A percentile compares a stretch with the other conserved stretches of the same genome.
Conservation (phyloP, 1,140 invertebrate species). For the Drosophila arizonae region DNA sequence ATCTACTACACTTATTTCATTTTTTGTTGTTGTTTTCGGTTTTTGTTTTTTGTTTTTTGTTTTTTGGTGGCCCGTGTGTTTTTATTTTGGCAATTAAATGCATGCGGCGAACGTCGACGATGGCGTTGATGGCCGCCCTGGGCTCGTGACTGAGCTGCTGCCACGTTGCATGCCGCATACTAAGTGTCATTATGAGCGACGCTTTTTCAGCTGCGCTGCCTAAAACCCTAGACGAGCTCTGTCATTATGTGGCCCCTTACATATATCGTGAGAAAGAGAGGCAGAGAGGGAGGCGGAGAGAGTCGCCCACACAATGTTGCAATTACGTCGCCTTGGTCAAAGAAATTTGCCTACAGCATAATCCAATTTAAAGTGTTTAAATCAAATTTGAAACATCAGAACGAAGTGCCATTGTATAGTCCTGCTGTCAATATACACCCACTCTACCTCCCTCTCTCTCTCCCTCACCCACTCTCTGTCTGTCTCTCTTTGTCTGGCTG, state of each 20-base stretch:
- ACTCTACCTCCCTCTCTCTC: not conserved
- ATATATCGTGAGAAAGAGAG: not conserved
- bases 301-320: conserved; percentile 69
- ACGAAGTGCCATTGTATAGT: conserved; percentile 64
- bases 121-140: conserved; percentile 64
- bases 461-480: not conserved
- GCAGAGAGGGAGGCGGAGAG: not conserved
- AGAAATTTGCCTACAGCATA: conserved; percentile 80
- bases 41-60: conserved; percentile 5
- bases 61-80: conserved; percentile 45
- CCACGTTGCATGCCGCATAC: conserved; percentile 79
- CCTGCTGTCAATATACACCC: conserved; percentile 25
- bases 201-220: conserved; percentile 27
- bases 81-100: conserved; percentile 83
- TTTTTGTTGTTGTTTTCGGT: not conserved
- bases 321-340: conserved; percentile 70
- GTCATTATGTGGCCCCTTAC: conserved; percentile 59
- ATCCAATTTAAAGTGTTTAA: conserved; percentile 83
- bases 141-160: conserved; percentile 77
- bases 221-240: conserved; percentile 54
- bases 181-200: conserved; percentile 79
- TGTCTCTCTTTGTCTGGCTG: conserved; percentile 11
- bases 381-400: conserved; percentile 80
- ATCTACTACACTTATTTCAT: conserved; percentile 2
- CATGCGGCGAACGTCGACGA: conserved; percentile 75